Evolutionary conservation across 2,113 vertebrate species (phyloP).

Genomic region (Nothocercus nigrocapillus): DNA sequence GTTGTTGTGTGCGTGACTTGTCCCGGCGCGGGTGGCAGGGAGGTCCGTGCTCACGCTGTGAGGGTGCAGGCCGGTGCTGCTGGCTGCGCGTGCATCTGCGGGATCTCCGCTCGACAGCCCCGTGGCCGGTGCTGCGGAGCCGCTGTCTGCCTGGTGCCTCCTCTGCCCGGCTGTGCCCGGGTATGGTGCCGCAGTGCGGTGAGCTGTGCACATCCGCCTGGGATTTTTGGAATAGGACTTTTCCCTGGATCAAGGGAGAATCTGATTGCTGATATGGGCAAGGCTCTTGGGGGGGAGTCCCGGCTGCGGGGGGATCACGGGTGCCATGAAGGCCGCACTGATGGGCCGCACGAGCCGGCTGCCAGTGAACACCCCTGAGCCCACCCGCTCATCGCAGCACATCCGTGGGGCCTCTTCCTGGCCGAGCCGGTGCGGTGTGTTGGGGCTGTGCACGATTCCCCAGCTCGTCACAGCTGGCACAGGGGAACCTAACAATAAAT

Average conservation of each 20-base stretch:
- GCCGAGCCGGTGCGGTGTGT: accelerated
- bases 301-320: accelerated
- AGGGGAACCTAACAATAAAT: constrained; percentile 16
- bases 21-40: accelerated
- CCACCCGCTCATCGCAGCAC: no score
- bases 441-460: background rate
- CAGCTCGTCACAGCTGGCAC: background rate
- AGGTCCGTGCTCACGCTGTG: no score
- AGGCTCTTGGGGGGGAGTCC: accelerated
- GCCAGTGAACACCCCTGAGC: no score
- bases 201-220: no score
- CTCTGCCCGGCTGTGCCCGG: accelerated
- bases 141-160: background rate
- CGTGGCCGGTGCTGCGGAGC: background rate
- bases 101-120: accelerated
- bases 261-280: background rate
- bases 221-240: no score
- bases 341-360: background rate
- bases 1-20: accelerated
- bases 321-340: accelerated
- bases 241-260: no score
- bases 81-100: background rate
- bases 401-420: background rate
- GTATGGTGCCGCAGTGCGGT: no score
- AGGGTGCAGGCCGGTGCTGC: no score